Conservation (phyloP, 2,888 invertebrate genomes). For the Diarsia brunnea region DNA sequence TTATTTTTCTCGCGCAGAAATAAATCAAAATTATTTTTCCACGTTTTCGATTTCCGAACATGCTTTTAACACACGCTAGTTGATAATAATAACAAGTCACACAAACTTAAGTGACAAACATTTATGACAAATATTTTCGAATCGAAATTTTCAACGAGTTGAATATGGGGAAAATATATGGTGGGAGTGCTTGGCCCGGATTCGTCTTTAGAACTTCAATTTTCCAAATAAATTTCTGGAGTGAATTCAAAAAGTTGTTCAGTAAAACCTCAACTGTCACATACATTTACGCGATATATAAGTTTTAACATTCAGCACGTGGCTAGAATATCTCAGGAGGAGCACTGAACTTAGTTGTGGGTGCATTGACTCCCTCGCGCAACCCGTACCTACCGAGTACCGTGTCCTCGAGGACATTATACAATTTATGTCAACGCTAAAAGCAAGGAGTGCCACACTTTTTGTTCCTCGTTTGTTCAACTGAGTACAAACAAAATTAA, state of each 20-base stretch:
- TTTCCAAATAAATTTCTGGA: conserved; percentile 68
- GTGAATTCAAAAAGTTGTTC: conserved; percentile 69
- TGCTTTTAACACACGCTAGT: conserved; percentile 23
- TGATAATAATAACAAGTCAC: conserved; percentile 47
- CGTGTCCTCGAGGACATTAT: conserved; percentile 69
- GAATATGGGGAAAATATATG: conserved; percentile 56
- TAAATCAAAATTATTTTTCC: conserved; percentile 22
- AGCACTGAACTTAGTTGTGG: conserved; percentile 82
- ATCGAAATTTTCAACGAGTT: conserved; percentile 46
- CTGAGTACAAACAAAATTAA: conserved; percentile 41
- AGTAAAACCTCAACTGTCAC: conserved; percentile 73
- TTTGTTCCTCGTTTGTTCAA: conserved; percentile 48
- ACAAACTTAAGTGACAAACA: conserved; percentile 51
- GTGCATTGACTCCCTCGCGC: conserved; percentile 82
- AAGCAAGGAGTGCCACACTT: conserved; percentile 56
- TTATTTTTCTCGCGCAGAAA: conserved; percentile 30
- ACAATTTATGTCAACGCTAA: conserved; percentile 75
- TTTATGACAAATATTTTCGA: conserved; percentile 61
- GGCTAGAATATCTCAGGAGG: conserved; percentile 77
- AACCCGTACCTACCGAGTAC: conserved; percentile 56
- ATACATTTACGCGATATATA: conserved; percentile 76
- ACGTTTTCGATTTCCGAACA: conserved; percentile 13
- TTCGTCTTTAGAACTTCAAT: conserved; percentile 70
- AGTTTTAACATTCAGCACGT: conserved; percentile 82
- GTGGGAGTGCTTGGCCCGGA: conserved; percentile 56